Evolutionary conservation across 2,113 vertebrate species (phyloP), one percentile per base, ranked within the genome.

Genomic region (Salvelinus fontinalis): DNA sequence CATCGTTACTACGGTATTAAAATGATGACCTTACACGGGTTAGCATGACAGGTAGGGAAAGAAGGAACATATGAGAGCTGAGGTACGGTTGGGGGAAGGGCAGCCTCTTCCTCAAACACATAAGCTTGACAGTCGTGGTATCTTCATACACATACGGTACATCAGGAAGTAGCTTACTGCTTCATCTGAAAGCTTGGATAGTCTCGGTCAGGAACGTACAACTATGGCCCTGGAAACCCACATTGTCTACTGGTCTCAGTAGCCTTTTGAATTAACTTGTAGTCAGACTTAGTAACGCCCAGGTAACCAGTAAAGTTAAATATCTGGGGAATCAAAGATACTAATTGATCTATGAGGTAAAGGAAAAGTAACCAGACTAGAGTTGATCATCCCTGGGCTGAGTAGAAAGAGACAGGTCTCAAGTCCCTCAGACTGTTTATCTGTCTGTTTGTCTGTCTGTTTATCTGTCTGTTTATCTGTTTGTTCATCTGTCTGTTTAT

Each of bases 1-100:
- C 81, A 83, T 83, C 82, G 86, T 85, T 83, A 84, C 73, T 57
- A 16, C n/a, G 20, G 85, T 83, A 88, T 76, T 78, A 84, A 83
- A 44, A 86, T 68, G 76, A 85, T 84, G 83, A 80, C 73, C 49
- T 70, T 64, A 49, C 49, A 78, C 77, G 12, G 78, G 80, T 74
- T 79, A 87, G 81, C 75, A 83, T 80, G 82, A 78, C 77, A 59
- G 39, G 39, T 44, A 44, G 76, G 80, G 81, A 69, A 13, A 24
- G 39, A 65, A 62, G 78, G 69, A 80, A 77, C 80, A 84, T 81
- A 76, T 71, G 80, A 84, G 80, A 82, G 80, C 39, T 44, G 39
- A 12, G 39, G 39, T 44, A 44, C 9, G 9, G 39, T 44, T 44
- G 9, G 39, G 39, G 9, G 39, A 44, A 44, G 39, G 9, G 9